Evolutionary conservation across 1,140 invertebrate species (phyloP), one percentile per base, ranked within the genome.

Genomic region (Listronotus oregonensis): DNA sequence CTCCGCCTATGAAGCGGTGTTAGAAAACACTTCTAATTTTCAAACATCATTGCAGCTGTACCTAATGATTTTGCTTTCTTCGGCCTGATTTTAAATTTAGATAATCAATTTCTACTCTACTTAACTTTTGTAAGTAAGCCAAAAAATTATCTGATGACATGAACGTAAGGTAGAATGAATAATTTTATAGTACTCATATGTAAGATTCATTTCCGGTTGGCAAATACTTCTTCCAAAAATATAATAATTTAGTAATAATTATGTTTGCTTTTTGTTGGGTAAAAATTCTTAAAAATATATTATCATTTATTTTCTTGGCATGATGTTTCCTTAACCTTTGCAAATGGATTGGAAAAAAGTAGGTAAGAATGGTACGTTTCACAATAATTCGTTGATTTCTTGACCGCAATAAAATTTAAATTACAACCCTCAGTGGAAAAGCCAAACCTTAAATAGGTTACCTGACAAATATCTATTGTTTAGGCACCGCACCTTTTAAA

Each of bases 31-130:
- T 14, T 32, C 43, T 14, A 27, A 18, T 32, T 55, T 39, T 57
- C 18, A 44, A 44, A 31, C 18, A 21, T n/a, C 17, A 31, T 57
- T 57, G 39, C 54, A 57, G 40, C 39, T 12, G 40, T 44, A n/a
- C 37, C 40, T 57, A 44, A 44, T 57, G 40, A 57, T 43, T 54
- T 57, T 31, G 39, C 56, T 59, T 59, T 59, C 56, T 59, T 47
- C 43, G 56, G 44, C 40, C 42, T 17, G 55, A 21, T 59, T 49
- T 47, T 59, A 59, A 59, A 32, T 59, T 59, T 59, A 59, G 56
- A 59, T 49, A 47, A 59, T 59, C 56, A 59, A 59, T 59, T 59
- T 59, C 56, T 31, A 59, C 44, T 59, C 56, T 43, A 59, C 56
- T 59, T 59, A 59, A 40, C 39, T 47, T 21, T 43, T 59, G 56